Evolutionary conservation across 1,140 invertebrate genomes (phyloP), one percentile per base, ranked within the genome.

Genomic region (Drosophila obscura): DNA sequence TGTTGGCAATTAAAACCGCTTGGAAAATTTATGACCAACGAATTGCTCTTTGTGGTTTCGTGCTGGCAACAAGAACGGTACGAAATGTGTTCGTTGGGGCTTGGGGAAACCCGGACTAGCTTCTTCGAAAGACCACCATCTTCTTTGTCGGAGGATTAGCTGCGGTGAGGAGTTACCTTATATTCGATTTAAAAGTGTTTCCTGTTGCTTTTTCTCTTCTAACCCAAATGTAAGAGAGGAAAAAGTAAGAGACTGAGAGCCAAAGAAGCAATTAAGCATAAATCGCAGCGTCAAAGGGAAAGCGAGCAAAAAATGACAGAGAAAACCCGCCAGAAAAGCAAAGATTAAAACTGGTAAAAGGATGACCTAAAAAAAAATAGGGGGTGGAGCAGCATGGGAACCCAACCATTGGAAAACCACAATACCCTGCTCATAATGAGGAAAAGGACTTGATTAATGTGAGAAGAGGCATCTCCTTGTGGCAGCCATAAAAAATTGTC

Each of bases 21-120:
- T 75, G 74, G 65, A 77, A 77, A 77, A 77, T 77, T 77, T 77
- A 77, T 77, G 75, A 64, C 72, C 75, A 75, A 75, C 75, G 74
- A 77, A 77, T 77, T 75, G 72, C 72, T 77, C 75, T 77, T 77
- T 77, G 75, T 60, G 72, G 72, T 69, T 77, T 58, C 57, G 26
- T 11, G 62, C 64, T 41, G 31, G 45, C 64, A 68, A 55, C 39
- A 49, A 50, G 60, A 74, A 63, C 51, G 51, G 60, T 51, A 69
- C 55, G 49, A 77, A 74, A 69, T 69, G 69, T 64, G 19, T 19
- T 19, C 19, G 19, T 19, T 19, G 19, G 19, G 19, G 19, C 19
- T 19, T 19, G 19, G 19, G 3, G 4, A 48, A 22, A 60, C 19
- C 24, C 16, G 16, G 35, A 22, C 65, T 31, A 46, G 63, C 62